Base-by-base conservation (phyloP, 1,140 invertebrate genomes). In the Zaprionus ornatus region DNA sequence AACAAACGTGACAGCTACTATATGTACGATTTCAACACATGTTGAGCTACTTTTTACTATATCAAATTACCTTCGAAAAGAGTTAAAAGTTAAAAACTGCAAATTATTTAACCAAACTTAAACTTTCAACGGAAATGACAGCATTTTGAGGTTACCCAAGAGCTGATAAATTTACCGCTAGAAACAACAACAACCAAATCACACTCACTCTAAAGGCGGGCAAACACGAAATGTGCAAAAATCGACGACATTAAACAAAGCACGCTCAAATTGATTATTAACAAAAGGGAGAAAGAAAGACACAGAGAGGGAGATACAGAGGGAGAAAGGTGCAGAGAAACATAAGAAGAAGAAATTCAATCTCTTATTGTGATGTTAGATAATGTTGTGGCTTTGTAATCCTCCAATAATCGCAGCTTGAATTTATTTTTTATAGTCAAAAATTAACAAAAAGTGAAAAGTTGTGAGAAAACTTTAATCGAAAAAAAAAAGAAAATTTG, bases 101-200 rank as follows among this genome's bases (percentile, higher is more conserved):
- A 19, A 48, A 74, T 87, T 77, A 80, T 75, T 80, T 57, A 80
- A 64, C 29, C 32, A 48, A 27, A 42, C n/a, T 42, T n/a, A 2
- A 77, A 80, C 84, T 87, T 87, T 88, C 80, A 65, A 78, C 81
- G 84, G 84, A 87, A 83, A 83, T 87, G 77, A 72, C 80, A 76
- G 64, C 80, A 76, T 87, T 88, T 73, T 55, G 45, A 57, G 66
- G 67, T 80, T 84, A 80, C 71, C 64, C 83, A 83, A 87, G 66
- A 72, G 37, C 73, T 73, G 71, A 74, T 68, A 82, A 78, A 82
- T 71, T 55, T 50, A 79, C 70, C 80, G 69, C 80, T 71, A 73
- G 57, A 76, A 74, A 71, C 12, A 40, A 23, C 13, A 69, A 40
- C 17, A 60, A 23, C 6, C 17, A 57, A 63, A 37, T 64, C 32